phyloP scores from a whole-genome alignment of 2,888 invertebrate genomes.

The Drosophila niveifrons region DNA sequence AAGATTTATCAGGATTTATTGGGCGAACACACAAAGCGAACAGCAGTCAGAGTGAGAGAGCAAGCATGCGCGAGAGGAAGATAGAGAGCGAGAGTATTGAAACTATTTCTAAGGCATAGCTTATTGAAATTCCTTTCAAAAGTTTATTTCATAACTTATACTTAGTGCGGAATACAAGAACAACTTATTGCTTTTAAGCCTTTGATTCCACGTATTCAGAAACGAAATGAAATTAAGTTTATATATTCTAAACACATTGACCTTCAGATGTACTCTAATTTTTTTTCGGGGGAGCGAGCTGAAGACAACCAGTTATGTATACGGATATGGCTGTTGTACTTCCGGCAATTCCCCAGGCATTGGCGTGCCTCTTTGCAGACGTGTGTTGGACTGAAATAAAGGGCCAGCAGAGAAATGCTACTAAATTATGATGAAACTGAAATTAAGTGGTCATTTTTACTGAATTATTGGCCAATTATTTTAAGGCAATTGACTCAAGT shows the following conservation, averaged over 20 bases:
- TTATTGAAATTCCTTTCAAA: conserved; percentile 5
- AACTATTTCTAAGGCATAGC: conserved; percentile 6
- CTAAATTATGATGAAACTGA: conserved; percentile 70
- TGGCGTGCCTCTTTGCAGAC: conserved; percentile 52
- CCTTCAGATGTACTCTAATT: conserved; percentile 62
- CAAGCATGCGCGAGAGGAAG: background rate
- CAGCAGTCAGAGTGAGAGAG: background rate
- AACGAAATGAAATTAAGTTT: background rate
- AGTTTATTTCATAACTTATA: background rate
- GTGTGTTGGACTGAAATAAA: conserved; percentile 2
- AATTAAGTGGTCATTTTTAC: conserved; percentile 77
- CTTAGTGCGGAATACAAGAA: background rate
- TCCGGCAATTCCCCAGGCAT: conserved; percentile 71
- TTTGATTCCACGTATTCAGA: background rate
- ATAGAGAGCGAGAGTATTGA: background rate
- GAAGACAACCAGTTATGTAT: conserved; percentile 41
- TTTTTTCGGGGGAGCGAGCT: background rate
- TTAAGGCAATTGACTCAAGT: conserved; percentile 78
- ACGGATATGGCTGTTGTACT: conserved; percentile 36
- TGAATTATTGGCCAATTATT: conserved; percentile 81
- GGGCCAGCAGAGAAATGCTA: conserved; percentile 16
- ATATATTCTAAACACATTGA: conserved; percentile 33
- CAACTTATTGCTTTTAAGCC: background rate
- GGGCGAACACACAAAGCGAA: background rate
- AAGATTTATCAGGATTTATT: conserved; percentile 45